Evolutionary conservation across 2,888 invertebrate species (phyloP), one percentile per base, ranked within the genome.

Genomic region (Stegana nigrithorax): DNA sequence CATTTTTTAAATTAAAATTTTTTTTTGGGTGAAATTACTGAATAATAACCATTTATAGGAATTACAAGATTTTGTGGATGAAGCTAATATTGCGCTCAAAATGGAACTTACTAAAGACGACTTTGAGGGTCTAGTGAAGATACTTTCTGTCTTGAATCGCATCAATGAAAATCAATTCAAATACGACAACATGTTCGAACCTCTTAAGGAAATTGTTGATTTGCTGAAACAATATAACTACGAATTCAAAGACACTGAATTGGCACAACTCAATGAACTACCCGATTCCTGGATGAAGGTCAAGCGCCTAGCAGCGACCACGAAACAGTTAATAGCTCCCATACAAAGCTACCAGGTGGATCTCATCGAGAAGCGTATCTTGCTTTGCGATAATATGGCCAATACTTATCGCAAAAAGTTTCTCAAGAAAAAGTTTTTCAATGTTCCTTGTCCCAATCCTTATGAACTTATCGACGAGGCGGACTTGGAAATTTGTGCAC

Each of bases 161-260:
- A 90, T 92, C n/a, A 90, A 92, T 73, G 96, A 97, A 67, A 88
- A 91, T 14, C 92, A 92, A 70, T 87, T 89, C 39, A 87, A 90
- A 27, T 96, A 96, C 1, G 96, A 96, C 72, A 89, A 88, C 42
- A 95, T 96, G 93, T 97, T 97, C 82, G 94, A 93, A 27, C 96
- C 96, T 0, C 86, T 97, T 0, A 91, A 92, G 66, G 92, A 94
- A 72, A 94, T 93, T 45, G 94, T 97, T 55, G 92, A 95, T 65
- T 87, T 97, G 8, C 88, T 97, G 8, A 92, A 91, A 77, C 89
- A 90, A 1, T 97, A 96, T 76, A 92, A 93, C n/a, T 93, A 95
- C 19, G 93, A 95, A 72, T 92, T 97, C 84, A 89, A 91, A 0
- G 94, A 96, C 70, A 91, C 92, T 69, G 88, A 90, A 1, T 89